Evolutionary conservation across 1,140 invertebrate species (phyloP), one percentile per base, ranked within the genome.

Genomic region (Chrysopa pallens): DNA sequence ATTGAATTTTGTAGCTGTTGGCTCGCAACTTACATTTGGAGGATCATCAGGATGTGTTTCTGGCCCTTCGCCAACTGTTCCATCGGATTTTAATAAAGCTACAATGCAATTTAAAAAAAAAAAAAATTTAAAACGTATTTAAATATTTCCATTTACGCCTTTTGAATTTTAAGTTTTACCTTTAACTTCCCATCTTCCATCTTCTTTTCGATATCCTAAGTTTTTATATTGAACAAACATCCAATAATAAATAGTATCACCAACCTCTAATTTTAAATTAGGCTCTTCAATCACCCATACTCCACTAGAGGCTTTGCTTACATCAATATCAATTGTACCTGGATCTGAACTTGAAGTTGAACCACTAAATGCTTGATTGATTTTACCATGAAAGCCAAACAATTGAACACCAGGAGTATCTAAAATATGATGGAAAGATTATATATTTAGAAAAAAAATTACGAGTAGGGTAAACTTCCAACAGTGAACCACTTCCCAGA

Each of bases 201-300:
- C 45, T 31, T 53, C 49, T 42, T 48, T 51, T 2, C 47, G 12
- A 42, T 52, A 57, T 7, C 57, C 57, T 3, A 48, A 23, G 9
- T 40, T 41, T 6, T 52, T 40, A 13, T 51, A 28, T 39, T 58
- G 54, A 2, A 59, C 56, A 41, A 54, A 58, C 15, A 59, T 42
- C 55, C 57, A 58, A 43, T 56, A 59, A 35, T 52, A 36, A 15
- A 59, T 43, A 14, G 39, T 42, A 42, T 59, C 57, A 9, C 50
- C 53, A n/a, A 44, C 35, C 6, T 44, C 38, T 5, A 59, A 42
- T 36, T 15, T 36, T 1, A 45, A 8, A 12, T 50, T 39, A 6
- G 36, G 36, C 44, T 56, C 46, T 39, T 69, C 59, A 37, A 49
- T 49, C 1, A 50, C 42, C 52, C 54, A 59, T 36, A 46, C 29